Evolutionary conservation across 2,113 vertebrate genomes (phyloP), one percentile per base, ranked within the genome.

Genomic region (Balaeniceps rex): DNA sequence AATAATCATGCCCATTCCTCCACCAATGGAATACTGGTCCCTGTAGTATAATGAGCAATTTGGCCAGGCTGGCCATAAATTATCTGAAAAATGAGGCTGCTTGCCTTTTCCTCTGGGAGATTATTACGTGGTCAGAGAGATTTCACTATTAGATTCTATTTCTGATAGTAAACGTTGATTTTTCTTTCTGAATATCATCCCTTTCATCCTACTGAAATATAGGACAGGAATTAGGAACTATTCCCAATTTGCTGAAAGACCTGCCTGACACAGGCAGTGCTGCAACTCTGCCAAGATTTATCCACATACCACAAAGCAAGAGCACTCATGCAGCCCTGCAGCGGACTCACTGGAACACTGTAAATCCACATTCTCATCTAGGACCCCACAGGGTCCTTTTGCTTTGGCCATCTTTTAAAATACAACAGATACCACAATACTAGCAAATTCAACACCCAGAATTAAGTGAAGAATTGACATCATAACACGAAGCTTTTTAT

Each of bases 51-150:
- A 94, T 84, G 75, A 96, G 86, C 92, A 92, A 91, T 97, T 97
- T 91, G 87, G 83, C 42, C 82, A 94, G 69, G 34, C 82, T 94
- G 84, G 78, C 36, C 90, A 95, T 97, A 97, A 98, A 97, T 97
- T 96, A 97, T 92, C 72, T 83, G 94, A 93, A 95, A 94, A 97
- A 97, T 88, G 81, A 88, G 82, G 61, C 83, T 90, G 92, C 60
- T 90, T 90, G 79, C 81, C 87, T 93, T 88, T 91, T 95, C 95
- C 95, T 90, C 72, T 85, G 97, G 92, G 95, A 97, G 83, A 75
- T 64, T 79, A 94, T 96, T 97, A 94, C 36, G 2, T 88, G 91
- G 94, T 54, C 94, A 82, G 83, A 97, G 86, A 95, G 61, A 88
- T 75, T 90, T 83, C 89, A 90, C 85, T 94, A 93, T 72, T 89